Evolutionary conservation across 2,888 invertebrate species (phyloP).

Genomic region (Dexiosoma caninum): DNA sequence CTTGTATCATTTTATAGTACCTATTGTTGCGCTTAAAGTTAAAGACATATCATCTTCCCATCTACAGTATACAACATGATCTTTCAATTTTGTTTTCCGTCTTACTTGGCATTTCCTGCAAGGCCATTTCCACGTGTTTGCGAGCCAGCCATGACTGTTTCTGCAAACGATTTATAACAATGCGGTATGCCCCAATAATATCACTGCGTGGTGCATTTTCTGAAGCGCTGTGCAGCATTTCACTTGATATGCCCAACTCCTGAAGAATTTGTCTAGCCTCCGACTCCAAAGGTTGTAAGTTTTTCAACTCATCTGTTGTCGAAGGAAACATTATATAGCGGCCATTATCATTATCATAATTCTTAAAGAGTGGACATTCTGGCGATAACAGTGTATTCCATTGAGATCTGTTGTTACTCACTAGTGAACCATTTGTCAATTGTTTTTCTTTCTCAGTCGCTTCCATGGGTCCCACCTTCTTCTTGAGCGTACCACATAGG

Average conservation of each 20-base stretch:
- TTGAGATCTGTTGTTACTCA: constrained; percentile 66
- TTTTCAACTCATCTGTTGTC: constrained; percentile 74
- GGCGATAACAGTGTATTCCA: constrained; percentile 72
- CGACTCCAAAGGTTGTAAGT: constrained; percentile 77
- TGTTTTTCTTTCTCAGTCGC: constrained; percentile 72
- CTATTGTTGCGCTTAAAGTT: neutral
- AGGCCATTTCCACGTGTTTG: constrained; percentile 75
- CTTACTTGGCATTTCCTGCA: constrained; percentile 74
- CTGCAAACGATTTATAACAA: constrained; percentile 81
- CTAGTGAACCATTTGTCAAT: constrained; percentile 69
- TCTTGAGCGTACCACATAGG: constrained; percentile 76
- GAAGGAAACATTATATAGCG: constrained; percentile 78
- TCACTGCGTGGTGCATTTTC: constrained; percentile 82
- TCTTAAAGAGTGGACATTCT: constrained; percentile 75
- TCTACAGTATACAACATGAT: constrained; percentile 74
- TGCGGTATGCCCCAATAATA: constrained; percentile 85
- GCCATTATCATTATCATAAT: constrained; percentile 78
- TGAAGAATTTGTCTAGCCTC: constrained; percentile 80
- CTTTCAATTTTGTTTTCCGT: constrained; percentile 73
- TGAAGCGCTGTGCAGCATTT: constrained; percentile 80
- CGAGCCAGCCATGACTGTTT: constrained; percentile 77
- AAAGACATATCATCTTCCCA: neutral
- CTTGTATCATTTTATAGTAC: neutral
- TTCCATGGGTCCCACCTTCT: constrained; percentile 77
- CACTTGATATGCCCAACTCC: constrained; percentile 81